Evolutionary conservation across 35 echinoderm and acorn worm genomes (phyloP).

Genomic region (Amphiura filiformis): DNA sequence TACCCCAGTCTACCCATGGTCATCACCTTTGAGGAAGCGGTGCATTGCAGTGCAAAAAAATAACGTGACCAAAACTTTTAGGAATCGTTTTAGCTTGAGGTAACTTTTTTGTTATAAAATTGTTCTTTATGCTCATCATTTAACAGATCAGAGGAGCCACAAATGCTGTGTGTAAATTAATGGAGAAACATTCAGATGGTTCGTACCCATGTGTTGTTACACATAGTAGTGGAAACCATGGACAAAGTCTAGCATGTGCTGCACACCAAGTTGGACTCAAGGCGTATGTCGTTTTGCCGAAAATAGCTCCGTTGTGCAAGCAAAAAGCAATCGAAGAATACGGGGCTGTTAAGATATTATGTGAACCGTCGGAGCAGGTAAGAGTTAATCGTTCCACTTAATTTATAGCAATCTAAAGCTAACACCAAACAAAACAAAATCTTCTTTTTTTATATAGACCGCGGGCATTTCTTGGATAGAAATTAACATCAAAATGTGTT

Average conservation of each 20-base stretch:
- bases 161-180: conserved; percentile 49
- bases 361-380: conserved; percentile 57
- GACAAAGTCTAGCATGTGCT: conserved; percentile 56
- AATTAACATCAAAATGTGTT: too few species aligned
- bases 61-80: background rate
- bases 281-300: conserved; percentile 58
- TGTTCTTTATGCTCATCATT: conserved; percentile 16
- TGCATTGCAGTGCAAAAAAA: too few species aligned
- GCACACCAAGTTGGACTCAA: conserved; percentile 31
- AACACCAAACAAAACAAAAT: too few species aligned
- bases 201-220: conserved; percentile 25
- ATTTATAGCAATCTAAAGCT: too few species aligned
- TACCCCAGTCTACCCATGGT: too few species aligned
- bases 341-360: conserved; percentile 47
- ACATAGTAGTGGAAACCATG: conserved; percentile 68
- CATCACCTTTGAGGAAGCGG: too few species aligned
- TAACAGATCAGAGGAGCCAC: conserved; percentile 64
- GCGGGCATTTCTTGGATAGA: too few species aligned
- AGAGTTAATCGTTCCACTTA: too few species aligned
- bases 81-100: background rate
- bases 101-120: background rate
- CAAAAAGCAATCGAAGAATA: conserved; percentile 60
- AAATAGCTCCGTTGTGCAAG: conserved; percentile 49
- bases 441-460: too few species aligned
- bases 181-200: conserved; percentile 9